Evolutionary conservation across 64 coral and sea anemone species (phyloP), one percentile per base, ranked within the genome.

Genomic region (Stichodactyla mertensii): DNA sequence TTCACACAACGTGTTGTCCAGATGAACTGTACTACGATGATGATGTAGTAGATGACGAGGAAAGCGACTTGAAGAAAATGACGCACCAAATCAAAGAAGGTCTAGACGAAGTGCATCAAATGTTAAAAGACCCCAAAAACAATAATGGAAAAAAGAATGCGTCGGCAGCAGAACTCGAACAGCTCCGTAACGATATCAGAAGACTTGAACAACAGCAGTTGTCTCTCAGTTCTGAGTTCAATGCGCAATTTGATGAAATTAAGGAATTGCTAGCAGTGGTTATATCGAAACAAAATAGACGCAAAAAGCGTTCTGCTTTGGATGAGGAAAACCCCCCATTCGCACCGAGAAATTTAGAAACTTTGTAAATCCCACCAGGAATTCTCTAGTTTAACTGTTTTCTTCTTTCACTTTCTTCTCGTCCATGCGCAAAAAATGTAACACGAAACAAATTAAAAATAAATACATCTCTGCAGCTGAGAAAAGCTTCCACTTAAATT

Each of bases 11-110:
- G 16, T 98, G 95, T 22, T 92, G 80, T 52, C 95, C 95, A 0
- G 92, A 98, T 57, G 95, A 98, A 27, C 19, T 98, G 14, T 98
- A 92, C 55, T 98, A 98, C 52, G 95, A 98, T 83, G 95, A 98
- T 19, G 95, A 98, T 57, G 61, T 86, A 31, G 71, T 84, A 12
- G 92, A 94, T 55, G 84, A 93, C 16, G 81, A 86, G 10, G 95
- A 94, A 51, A 80, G 87, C 36, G 95, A 98, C 64, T 79, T 98
- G 64, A 91, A 98, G 71, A 88, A 83, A 78, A 93, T 98, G 92
- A 98, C 95, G 8, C 92, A 93, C 62, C 95, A 98, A 89, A 93
- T 98, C 36, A 98, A 98, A 55, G 92, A 91, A 45, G 86, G 90
- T 84, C 82, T 98, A 1, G 92, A 94, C 54, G 62, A 92, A 11